phyloP scores from a whole-genome alignment of 2,797 vertebrate species.

The Hipposideros larvatus region DNA sequence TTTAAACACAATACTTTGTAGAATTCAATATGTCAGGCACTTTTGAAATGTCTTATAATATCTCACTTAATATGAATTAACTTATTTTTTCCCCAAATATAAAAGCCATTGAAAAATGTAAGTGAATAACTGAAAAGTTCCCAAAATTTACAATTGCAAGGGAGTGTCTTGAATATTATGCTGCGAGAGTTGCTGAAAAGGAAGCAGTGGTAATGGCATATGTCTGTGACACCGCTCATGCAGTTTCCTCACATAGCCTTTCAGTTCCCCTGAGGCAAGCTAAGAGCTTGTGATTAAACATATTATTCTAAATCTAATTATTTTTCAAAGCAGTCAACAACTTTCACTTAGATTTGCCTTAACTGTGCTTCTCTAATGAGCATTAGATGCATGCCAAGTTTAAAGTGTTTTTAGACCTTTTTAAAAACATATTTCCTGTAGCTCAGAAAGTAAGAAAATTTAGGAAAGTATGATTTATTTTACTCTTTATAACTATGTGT shows the following conservation, averaged over 20 bases:
- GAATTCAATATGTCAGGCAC: not conserved
- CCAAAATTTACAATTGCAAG: not conserved
- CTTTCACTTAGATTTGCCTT: constrained; percentile 9
- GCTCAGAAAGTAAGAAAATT: not conserved
- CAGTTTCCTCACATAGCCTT: not conserved
- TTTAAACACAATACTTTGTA: not conserved
- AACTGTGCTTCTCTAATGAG: constrained; percentile 41
- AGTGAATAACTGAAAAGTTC: not conserved
- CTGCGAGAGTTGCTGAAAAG: not conserved
- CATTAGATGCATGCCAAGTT: not conserved
- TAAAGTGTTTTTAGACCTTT: not conserved
- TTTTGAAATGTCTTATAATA: not conserved
- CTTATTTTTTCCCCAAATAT: not conserved
- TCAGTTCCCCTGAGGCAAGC: not conserved
- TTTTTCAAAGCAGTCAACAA: not conserved
- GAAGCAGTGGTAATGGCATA: not conserved
- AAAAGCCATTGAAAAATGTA: not conserved
- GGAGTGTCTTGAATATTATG: not conserved
- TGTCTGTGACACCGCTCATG: not conserved
- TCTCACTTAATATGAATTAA: not conserved
- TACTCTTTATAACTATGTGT: not conserved
- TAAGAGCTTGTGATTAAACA: not conserved
- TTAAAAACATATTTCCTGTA: not conserved
- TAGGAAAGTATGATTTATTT: not conserved
- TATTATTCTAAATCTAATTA: not conserved